phyloP scores from a whole-genome alignment of 2,113 vertebrate genomes.

The Symphodus melops region DNA sequence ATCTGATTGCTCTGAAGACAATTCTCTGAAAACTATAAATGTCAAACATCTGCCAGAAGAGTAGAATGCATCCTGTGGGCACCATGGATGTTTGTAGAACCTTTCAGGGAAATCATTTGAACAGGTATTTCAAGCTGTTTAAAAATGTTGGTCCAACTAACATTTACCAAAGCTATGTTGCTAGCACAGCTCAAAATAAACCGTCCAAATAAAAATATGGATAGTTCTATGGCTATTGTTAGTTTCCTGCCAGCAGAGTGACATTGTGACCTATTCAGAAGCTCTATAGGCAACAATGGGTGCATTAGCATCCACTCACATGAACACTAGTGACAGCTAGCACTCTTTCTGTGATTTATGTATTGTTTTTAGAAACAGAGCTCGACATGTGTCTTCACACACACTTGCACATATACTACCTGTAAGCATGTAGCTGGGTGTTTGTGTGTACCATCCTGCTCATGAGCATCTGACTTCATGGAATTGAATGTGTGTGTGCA shows the following conservation, averaged over 20 bases:
- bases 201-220: conserved; percentile 67
- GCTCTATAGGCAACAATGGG: too few relatives aligned
- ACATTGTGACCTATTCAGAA: conserved; percentile 19
- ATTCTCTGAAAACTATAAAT: neutral
- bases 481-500: conserved; percentile 61
- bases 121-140: neutral
- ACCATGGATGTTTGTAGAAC: neutral
- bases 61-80: neutral
- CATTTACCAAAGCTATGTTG: neutral
- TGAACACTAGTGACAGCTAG: neutral
- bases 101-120: neutral
- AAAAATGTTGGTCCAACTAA: neutral
- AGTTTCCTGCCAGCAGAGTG: conserved; percentile 59
- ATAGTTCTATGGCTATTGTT: too few relatives aligned
- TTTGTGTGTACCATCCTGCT: conserved; percentile 43
- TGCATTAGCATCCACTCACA: conserved; percentile 21
- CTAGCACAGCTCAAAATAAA: conserved; percentile 33
- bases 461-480: conserved; percentile 51
- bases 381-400: conserved; percentile 30
- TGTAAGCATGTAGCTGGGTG: conserved; percentile 40
- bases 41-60: neutral
- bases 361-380: conserved; percentile 32
- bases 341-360: conserved; percentile 40
- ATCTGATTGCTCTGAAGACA: too few relatives aligned
- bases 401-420: conserved; percentile 30